These are phyloP conservation scores for Drosophila azteca DNA, from an alignment of 1,140 invertebrate species.

Conservation along the genomic window DNA sequence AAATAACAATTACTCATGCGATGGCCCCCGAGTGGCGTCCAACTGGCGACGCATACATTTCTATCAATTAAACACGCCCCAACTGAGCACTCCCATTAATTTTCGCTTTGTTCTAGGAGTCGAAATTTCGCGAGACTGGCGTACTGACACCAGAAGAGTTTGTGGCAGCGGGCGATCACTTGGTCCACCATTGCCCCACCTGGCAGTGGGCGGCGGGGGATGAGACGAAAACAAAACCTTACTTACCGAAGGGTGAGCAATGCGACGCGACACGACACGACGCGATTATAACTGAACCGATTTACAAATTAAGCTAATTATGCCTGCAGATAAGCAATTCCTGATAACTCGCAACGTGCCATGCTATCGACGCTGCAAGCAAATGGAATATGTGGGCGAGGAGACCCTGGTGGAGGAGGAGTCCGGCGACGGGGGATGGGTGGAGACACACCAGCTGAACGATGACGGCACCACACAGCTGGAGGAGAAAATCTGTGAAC, in stretches of 20 bases:
- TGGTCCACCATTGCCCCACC: constrained; percentile 99
- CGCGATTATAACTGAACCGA: not conserved
- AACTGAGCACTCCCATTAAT: not conserved
- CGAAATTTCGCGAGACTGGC: constrained; percentile 99
- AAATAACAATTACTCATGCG: too few species aligned
- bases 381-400: constrained; percentile 96
- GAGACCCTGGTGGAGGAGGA: constrained; percentile 95
- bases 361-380: constrained; percentile 96
- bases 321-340: constrained; percentile 94
- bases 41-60: too few species aligned
- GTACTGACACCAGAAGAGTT: constrained; percentile 98
- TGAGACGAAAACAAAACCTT: constrained; percentile 92
- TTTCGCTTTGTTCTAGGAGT: constrained; percentile 88
- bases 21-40: not conserved
- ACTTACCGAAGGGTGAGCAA: constrained; percentile 89
- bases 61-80: constrained; percentile 1
- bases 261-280: constrained; percentile 12
- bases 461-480: constrained; percentile 83
- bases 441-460: constrained; percentile 94
- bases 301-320: constrained; percentile 25
- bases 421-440: constrained; percentile 97
- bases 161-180: constrained; percentile 97
- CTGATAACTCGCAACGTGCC: constrained; percentile 98
- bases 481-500: constrained; percentile 86
- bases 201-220: constrained; percentile 99